Conservation (phyloP, 2,113 vertebrate genomes). For the Lynx canadensis region DNA sequence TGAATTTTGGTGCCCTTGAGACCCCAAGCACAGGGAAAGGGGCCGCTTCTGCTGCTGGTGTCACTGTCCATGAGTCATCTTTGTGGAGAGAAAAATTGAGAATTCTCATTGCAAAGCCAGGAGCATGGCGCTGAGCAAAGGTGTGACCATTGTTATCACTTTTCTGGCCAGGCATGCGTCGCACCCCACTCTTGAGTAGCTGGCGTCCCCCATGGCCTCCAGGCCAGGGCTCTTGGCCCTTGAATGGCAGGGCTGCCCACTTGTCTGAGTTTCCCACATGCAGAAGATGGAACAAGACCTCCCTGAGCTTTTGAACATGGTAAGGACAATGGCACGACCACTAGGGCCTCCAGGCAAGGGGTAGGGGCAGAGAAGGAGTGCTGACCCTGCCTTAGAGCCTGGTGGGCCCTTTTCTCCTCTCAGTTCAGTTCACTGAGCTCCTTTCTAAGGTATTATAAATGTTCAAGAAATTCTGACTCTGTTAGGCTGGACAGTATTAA, state of each 20-base stretch:
- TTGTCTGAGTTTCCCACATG: neutral
- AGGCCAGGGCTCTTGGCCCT: neutral
- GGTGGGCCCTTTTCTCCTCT: neutral
- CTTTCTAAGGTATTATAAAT: neutral
- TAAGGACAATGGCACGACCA: neutral
- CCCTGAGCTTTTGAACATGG: neutral
- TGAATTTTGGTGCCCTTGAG: neutral
- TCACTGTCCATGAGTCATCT: neutral
- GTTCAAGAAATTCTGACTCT: neutral
- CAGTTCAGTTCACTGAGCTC: neutral
- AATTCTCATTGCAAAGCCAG: neutral
- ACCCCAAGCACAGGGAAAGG: neutral
- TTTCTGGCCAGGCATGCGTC: neutral
- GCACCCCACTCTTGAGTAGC: neutral
- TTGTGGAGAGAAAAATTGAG: neutral
- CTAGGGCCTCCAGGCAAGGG: neutral
- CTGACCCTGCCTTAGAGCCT: neutral
- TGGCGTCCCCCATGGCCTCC: neutral
- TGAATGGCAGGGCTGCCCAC: neutral
- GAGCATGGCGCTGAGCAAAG: neutral
- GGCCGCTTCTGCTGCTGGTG: neutral
- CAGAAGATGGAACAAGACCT: neutral
- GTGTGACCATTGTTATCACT: neutral
- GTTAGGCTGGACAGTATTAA: neutral
- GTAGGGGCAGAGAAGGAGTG: neutral